Conservation (phyloP, 1,140 invertebrate species). For the Papilio polytes region DNA sequence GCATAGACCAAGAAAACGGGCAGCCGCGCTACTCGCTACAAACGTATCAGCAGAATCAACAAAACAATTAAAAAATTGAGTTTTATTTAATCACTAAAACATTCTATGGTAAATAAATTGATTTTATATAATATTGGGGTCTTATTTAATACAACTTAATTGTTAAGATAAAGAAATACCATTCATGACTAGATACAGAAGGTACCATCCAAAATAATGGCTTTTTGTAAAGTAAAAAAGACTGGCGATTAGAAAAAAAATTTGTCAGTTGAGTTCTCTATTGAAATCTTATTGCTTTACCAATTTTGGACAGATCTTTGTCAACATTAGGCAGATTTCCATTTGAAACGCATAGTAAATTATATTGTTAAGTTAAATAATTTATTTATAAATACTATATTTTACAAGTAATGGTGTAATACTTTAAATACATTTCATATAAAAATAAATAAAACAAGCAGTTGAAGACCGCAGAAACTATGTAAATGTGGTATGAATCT, state of each 20-base stretch:
- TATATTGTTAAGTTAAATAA: too few relatives aligned
- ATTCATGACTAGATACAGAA: slow-evolving; percentile 53
- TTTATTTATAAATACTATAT: background rate
- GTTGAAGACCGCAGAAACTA: slow-evolving; percentile 3
- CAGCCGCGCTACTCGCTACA: slow-evolving; percentile 57
- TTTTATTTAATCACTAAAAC: slow-evolving; percentile 54
- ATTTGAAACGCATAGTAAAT: too few relatives aligned
- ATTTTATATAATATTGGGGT: slow-evolving; percentile 4
- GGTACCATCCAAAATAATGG: slow-evolving; percentile 5
- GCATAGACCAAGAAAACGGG: slow-evolving; percentile 74
- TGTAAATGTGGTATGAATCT: background rate
- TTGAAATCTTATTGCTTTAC: too few relatives aligned
- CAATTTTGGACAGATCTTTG: too few relatives aligned
- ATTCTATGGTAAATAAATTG: slow-evolving; percentile 45
- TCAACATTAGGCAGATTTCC: background rate
- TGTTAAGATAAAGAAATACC: slow-evolving; percentile 46
- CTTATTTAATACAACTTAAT: background rate
- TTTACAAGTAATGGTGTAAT: slow-evolving; percentile 17
- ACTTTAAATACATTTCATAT: background rate
- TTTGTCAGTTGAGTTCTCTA: too few relatives aligned
- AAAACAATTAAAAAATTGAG: slow-evolving; percentile 57
- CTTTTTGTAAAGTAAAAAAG: background rate
- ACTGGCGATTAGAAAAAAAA: background rate
- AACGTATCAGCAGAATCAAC: slow-evolving; percentile 44
- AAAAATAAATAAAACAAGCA: background rate